Conservation (phyloP, 1,140 invertebrate genomes). For the Brachionus manjavacas region DNA sequence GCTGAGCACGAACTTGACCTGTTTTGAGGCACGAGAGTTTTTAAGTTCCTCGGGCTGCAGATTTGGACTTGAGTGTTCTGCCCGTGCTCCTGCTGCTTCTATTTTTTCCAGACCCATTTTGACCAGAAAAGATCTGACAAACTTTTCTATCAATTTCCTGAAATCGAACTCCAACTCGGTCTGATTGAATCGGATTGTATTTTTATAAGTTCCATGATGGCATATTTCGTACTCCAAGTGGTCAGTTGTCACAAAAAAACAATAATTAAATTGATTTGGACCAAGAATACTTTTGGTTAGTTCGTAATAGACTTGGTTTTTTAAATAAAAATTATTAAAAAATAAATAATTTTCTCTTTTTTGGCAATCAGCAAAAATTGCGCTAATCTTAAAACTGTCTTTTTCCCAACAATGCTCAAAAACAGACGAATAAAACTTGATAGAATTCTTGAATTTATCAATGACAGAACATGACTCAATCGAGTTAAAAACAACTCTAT, state of each 20-base stretch:
- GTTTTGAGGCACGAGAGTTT: not conserved
- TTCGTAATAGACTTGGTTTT: not conserved
- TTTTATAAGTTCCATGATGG: not conserved
- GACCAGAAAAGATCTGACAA: not conserved
- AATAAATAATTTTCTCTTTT: not conserved
- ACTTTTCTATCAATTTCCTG: not conserved
- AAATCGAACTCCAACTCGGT: not conserved
- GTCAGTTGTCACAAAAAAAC: not conserved
- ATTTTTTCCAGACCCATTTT: not conserved
- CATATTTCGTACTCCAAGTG: not conserved
- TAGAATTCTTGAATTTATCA: not conserved
- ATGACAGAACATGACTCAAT: not conserved
- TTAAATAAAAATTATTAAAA: constrained; percentile 3
- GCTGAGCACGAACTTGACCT: not conserved
- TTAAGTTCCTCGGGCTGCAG: not conserved
- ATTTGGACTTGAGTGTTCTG: not conserved
- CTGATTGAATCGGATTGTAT: not conserved
- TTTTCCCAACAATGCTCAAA: not conserved
- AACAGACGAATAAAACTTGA: not conserved
- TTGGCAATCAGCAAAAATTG: not conserved
- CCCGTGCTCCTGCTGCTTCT: not conserved
- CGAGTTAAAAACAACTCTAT: not conserved
- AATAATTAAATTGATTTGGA: not conserved
- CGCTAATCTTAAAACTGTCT: not conserved
- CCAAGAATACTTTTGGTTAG: not conserved